Evolutionary conservation across 2,888 invertebrate species (phyloP).

Genomic region (Melieria omissa): DNA sequence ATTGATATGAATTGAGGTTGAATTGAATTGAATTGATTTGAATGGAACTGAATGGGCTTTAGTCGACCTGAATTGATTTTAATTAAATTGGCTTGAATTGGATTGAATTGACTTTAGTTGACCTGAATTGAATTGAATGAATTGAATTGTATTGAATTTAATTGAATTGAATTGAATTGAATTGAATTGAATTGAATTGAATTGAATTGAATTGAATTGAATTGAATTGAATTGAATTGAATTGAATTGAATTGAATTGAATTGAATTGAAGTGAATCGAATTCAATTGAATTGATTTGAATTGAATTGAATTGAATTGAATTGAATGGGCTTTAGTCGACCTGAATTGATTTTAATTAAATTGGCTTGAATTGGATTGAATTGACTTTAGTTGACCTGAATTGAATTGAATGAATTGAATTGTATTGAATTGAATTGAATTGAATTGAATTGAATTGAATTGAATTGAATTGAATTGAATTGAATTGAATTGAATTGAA

Average conservation of each 20-base stretch:
- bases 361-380: background rate
- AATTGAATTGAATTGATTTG: no score
- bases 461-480: slow-evolving; percentile 14
- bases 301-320: slow-evolving; percentile 4
- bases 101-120: slow-evolving; percentile 14
- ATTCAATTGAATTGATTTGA: background rate
- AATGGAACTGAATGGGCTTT: slow-evolving; percentile 10
- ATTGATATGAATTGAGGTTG: slow-evolving; percentile 6
- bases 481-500: slow-evolving; percentile 2
- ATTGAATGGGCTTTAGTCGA: slow-evolving; percentile 17
- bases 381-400: slow-evolving; percentile 16
- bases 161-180: slow-evolving; percentile 9
- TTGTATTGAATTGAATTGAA: background rate
- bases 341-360: slow-evolving; percentile 23
- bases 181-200: slow-evolving; percentile 11
- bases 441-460: slow-evolving; percentile 9
- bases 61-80: slow-evolving; percentile 15
- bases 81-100: slow-evolving; percentile 1
- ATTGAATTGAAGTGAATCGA: background rate
- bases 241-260: slow-evolving; percentile 23
- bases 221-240: slow-evolving; percentile 14
- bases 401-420: slow-evolving; percentile 7
- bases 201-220: slow-evolving; percentile 16
- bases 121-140: slow-evolving; percentile 9
- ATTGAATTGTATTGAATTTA: slow-evolving; percentile 13